Percentiles rank a stretch among this genome's conserved stretches.
phyloP scores from a whole-genome alignment of 2,113 vertebrate genomes.

The Orientallactaga bullata region DNA sequence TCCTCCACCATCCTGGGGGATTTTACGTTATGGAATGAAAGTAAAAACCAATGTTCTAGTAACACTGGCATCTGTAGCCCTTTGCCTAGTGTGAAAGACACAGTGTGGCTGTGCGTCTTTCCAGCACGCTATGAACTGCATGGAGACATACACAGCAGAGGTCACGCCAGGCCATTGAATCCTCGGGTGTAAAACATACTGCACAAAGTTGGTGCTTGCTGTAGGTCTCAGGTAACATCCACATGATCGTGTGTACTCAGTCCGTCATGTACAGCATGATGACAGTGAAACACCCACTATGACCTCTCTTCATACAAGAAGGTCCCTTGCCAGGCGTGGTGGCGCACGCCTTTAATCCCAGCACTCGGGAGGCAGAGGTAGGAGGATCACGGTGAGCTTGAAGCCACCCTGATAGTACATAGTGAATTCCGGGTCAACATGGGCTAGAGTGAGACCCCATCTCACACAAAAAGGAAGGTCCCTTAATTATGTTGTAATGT shows the following conservation, averaged over 20 bases:
- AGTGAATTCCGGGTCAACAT: no score
- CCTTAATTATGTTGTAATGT: not conserved
- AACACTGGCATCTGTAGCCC: not conserved
- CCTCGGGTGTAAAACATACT: no score
- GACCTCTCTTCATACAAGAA: not conserved
- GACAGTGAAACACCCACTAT: not conserved
- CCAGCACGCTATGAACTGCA: not conserved
- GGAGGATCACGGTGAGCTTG: no score
- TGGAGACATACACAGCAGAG: not conserved
- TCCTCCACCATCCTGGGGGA: not conserved
- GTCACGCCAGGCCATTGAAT: no score
- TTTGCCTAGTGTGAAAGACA: constrained; percentile 1
- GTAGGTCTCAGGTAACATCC: not conserved
- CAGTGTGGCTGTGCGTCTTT: not conserved
- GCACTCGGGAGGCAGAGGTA: no score
- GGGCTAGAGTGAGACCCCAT: no score
- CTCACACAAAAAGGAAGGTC: not conserved
- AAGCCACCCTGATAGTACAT: no score
- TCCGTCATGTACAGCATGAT: not conserved
- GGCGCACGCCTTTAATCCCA: no score
- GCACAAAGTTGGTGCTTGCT: no score
- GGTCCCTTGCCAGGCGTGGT: not conserved
- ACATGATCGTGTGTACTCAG: not conserved
- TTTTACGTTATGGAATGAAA: not conserved
- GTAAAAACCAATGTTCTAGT: not conserved